Conservation (phyloP, 2,797 vertebrate species). For the Trematomus bernacchii region DNA sequence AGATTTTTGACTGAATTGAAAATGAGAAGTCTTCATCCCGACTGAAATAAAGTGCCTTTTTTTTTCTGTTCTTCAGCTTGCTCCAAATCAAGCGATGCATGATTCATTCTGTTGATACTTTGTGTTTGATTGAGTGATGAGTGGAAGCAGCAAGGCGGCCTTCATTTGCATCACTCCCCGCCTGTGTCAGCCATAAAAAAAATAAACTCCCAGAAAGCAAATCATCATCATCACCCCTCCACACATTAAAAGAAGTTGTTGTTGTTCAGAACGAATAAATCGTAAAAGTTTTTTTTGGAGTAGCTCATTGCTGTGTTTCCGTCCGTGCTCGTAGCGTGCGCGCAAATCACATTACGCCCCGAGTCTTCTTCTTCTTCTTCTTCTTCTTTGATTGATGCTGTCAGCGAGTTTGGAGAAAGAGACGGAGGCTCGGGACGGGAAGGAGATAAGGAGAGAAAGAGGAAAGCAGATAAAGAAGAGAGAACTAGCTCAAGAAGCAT, state of each 20-base stretch:
- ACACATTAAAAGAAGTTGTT: constrained; percentile 56
- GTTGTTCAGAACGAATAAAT: constrained; percentile 53
- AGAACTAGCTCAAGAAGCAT: constrained; percentile 66
- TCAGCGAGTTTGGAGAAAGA: constrained; percentile 71
- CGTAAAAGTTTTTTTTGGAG: constrained; percentile 3
- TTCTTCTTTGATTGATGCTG: constrained; percentile 77
- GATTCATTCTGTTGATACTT: constrained; percentile 53
- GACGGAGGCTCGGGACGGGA: constrained; percentile 44
- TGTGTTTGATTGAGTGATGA: constrained; percentile 67
- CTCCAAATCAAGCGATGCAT: constrained; percentile 14
- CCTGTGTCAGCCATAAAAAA: constrained; percentile 49
- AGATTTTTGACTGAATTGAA: not conserved
- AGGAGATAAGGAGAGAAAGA: constrained; percentile 69
- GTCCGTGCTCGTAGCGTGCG: not conserved
- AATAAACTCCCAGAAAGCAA: constrained; percentile 55
- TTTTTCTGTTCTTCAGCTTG: constrained; percentile 1
- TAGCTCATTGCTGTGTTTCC: constrained; percentile 9
- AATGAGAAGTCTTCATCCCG: not conserved
- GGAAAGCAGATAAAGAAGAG: constrained; percentile 70
- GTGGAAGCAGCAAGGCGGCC: constrained; percentile 56
- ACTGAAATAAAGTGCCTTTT: too few species aligned
- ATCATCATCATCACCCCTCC: constrained; percentile 50
- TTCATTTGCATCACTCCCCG: constrained; percentile 52
- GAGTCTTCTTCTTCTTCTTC: constrained; percentile 33
- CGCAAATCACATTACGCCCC: constrained; percentile 21